Conservation (phyloP, 2,113 vertebrate genomes). For the Sminthopsis crassicaudata region DNA sequence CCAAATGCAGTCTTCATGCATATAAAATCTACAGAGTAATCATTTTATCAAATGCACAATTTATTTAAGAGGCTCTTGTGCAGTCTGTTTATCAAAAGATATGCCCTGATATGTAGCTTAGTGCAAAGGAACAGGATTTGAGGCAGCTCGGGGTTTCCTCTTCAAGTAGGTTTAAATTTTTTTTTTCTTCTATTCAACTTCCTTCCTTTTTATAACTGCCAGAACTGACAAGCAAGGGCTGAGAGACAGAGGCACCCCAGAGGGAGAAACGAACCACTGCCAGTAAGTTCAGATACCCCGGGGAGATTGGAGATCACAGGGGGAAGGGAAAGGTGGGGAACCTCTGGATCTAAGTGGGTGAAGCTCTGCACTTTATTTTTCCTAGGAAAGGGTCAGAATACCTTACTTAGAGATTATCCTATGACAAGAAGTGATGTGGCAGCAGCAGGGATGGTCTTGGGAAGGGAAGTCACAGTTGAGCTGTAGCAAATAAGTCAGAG, state of each 20-base stretch:
- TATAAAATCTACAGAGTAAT: neutral
- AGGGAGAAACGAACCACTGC: constrained; percentile 67
- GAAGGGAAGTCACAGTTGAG: constrained; percentile 51
- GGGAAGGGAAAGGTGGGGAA: neutral
- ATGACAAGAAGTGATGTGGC: constrained; percentile 18
- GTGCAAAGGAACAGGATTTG: constrained; percentile 65
- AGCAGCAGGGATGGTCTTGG: constrained; percentile 23
- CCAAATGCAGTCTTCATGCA: neutral
- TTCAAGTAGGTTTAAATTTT: constrained; percentile 75
- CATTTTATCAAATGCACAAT: constrained; percentile 47
- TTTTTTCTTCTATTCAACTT: constrained; percentile 77
- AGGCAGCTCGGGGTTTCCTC: constrained; percentile 79
- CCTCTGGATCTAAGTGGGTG: neutral
- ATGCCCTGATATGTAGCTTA: constrained; percentile 55
- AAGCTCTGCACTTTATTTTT: constrained; percentile 26
- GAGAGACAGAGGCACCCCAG: constrained; percentile 77
- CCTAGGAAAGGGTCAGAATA: neutral
- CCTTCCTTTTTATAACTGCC: constrained; percentile 88
- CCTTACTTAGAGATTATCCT: neutral
- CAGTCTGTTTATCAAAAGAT: constrained; percentile 66
- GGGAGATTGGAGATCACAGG: neutral
- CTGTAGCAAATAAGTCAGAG: constrained; percentile 46
- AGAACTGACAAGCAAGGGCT: constrained; percentile 76
- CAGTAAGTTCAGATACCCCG: constrained; percentile 48
- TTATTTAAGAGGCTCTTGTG: constrained; percentile 63